phyloP scores from a whole-genome alignment of 2,888 invertebrate species.

The Helicoverpa assulta region DNA sequence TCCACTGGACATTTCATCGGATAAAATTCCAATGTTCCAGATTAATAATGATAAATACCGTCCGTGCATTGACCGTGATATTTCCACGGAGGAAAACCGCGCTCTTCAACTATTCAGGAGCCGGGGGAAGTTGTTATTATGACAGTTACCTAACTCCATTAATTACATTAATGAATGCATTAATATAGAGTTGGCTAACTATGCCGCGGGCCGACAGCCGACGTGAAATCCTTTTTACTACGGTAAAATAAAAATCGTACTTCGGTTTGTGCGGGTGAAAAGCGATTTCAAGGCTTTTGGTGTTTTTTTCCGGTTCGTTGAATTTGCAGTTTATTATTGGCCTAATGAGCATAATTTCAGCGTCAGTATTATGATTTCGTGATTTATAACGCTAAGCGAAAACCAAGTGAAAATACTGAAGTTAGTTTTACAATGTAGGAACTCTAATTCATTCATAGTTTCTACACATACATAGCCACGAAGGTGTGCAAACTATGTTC shows the following conservation, averaged over 20 bases:
- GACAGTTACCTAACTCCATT: slow-evolving; percentile 84
- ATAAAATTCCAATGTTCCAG: slow-evolving; percentile 27
- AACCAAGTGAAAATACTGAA: no score
- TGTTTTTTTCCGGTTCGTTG: slow-evolving; percentile 5
- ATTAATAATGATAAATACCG: slow-evolving; percentile 49
- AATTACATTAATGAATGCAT: slow-evolving; percentile 85
- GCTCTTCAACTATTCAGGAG: slow-evolving; percentile 70
- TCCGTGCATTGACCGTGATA: slow-evolving; percentile 55
- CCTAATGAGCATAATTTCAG: no score
- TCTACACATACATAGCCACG: no score
- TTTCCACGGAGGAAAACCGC: slow-evolving; percentile 65
- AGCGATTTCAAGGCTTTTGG: slow-evolving; percentile 8
- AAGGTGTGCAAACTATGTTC: no score
- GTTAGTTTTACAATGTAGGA: no score
- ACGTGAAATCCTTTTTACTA: slow-evolving; percentile 52
- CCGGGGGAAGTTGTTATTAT: slow-evolving; percentile 68
- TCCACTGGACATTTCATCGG: background rate
- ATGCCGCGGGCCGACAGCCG: slow-evolving; percentile 65
- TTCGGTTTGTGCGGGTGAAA: slow-evolving; percentile 6
- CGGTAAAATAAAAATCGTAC: slow-evolving; percentile 55
- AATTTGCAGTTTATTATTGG: background rate
- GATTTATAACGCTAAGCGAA: no score
- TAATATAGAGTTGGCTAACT: slow-evolving; percentile 83
- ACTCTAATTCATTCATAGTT: no score
- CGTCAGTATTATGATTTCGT: no score